Evolutionary conservation across 2,797 vertebrate species (phyloP), one percentile per base, ranked within the genome.

Genomic region (Neosilurus mollespiculum): DNA sequence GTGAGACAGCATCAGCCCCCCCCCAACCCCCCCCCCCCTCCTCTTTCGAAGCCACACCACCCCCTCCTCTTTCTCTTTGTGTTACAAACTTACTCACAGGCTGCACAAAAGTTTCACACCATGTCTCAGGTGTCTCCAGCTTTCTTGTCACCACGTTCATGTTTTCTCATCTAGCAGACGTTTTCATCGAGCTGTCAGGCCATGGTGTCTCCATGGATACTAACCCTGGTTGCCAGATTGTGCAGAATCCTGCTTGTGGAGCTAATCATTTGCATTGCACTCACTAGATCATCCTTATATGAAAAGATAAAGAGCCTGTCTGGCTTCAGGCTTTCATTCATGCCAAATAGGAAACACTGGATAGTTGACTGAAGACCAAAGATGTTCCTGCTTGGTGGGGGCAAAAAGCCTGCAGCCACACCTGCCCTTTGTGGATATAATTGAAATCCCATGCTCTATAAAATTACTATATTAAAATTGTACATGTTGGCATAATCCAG

Each of bases 141-240:
- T 53, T 64, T 78, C 77, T 78, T 51, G 43, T 78, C 61, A 78
- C 43, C 3, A 18, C 26, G 61, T 26, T 78, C 43, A 64, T 78
- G 77, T 30, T 53, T 78, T 53, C n/a, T 78, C 49, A 64, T 73
- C 16, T 56, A 69, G 2, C 53, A 84, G 78, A 87, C 84, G 67
- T 71, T 86, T 87, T 64, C 70, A 76, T 85, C 79, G 89, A 88
- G 87, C 87, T 84, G 92, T 87, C 85, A 56, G n/a, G 87, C 90
- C 91, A 89, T 88, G 81, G 77, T 62, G 87, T 88, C 56, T 37
- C 65, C 89, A 89, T 89, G 87, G 87, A 77, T 80, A 88, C 82
- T 70, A 71, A 58, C 18, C 16, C 73, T 43, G 11, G 80, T 81
- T 73, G 80, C 80, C 80, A 81, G 70, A 81, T 81, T 73, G 69